phyloP scores from a whole-genome alignment of 2,888 invertebrate genomes.

The Marronus borbonicus region DNA sequence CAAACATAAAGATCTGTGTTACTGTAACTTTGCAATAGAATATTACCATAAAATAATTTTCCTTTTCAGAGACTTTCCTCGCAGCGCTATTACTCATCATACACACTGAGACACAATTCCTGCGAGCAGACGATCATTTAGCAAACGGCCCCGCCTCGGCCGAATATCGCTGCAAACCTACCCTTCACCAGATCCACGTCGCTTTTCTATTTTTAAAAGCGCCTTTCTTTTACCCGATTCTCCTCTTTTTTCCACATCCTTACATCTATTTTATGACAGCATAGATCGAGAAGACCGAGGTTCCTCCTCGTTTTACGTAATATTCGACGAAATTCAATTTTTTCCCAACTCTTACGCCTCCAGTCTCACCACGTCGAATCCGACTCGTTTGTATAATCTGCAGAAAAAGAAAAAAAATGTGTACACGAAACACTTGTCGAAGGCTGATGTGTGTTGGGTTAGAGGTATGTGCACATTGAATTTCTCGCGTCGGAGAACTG shows the following conservation, averaged over 20 bases:
- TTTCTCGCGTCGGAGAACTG: constrained; percentile 39
- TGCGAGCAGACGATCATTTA: constrained; percentile 90
- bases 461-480: constrained; percentile 56
- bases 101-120: constrained; percentile 86
- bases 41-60: constrained; percentile 41
- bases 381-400: constrained; percentile 37
- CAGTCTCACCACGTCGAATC: constrained; percentile 21
- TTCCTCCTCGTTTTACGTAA: constrained; percentile 39
- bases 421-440: constrained; percentile 35
- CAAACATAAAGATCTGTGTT: background rate
- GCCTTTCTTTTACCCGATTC: constrained; percentile 18
- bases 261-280: constrained; percentile 33
- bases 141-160: constrained; percentile 71
- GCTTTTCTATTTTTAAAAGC: constrained; percentile 68
- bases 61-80: constrained; percentile 81
- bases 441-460: constrained; percentile 55
- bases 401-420: constrained; percentile 35
- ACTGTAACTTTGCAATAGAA: constrained; percentile 3
- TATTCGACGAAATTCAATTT: constrained; percentile 47
- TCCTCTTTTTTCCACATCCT: constrained; percentile 28
- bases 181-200: constrained; percentile 70
- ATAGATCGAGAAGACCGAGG: constrained; percentile 29
- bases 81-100: constrained; percentile 85
- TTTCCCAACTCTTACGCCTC: constrained; percentile 37
- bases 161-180: constrained; percentile 67